A percentile compares a stretch with the other conserved stretches of the same genome.
These are phyloP conservation scores for Gracilinanus agilis DNA, from an alignment of 2,113 vertebrate species.

Conservation along the genomic window DNA sequence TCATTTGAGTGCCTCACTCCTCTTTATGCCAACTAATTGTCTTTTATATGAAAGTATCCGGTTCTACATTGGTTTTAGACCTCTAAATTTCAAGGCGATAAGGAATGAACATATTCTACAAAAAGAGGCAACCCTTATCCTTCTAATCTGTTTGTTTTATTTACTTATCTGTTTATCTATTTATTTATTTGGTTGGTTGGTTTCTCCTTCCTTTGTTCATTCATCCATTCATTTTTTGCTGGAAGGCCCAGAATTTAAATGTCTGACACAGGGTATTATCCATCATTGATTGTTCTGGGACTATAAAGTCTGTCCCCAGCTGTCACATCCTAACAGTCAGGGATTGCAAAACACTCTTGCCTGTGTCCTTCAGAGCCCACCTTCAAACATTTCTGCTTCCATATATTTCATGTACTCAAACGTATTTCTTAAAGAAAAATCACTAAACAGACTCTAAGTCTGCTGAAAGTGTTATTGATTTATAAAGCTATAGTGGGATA, in stretches of 20 bases:
- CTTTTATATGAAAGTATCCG: neutral
- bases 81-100: neutral
- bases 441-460: neutral
- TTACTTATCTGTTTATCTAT: neutral
- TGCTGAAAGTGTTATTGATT: constrained; percentile 3
- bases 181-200: neutral
- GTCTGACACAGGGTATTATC: neutral
- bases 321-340: neutral
- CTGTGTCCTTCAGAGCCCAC: neutral
- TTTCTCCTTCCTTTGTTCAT: neutral
- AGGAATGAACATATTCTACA: neutral
- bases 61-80: neutral
- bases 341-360: neutral
- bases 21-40: neutral
- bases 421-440: constrained; percentile 14
- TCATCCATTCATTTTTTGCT: constrained; percentile 16
- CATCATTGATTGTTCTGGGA: constrained; percentile 1
- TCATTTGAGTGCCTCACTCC: neutral
- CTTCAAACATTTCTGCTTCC: neutral
- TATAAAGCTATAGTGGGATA: neutral
- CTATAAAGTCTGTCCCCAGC: neutral
- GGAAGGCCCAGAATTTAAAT: neutral
- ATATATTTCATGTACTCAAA: neutral
- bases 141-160: neutral
- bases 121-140: neutral